phyloP scores from a whole-genome alignment of 1,140 invertebrate species.

The Laupala kohalensis region DNA sequence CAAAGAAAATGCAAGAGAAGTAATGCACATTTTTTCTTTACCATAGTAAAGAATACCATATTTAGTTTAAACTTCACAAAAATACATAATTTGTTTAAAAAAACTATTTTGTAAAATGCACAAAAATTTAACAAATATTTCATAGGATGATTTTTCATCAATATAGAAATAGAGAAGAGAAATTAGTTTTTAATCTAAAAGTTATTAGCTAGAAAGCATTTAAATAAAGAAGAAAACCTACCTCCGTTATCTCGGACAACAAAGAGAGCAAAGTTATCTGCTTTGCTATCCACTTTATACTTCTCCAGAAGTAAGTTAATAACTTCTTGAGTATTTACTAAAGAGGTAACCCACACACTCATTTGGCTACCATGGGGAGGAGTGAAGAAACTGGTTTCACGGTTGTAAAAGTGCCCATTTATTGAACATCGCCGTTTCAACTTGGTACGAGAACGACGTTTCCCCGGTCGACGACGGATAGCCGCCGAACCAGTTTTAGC shows the following conservation, averaged over 20 bases:
- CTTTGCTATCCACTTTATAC: slow-evolving; percentile 70
- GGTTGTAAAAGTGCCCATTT: slow-evolving; percentile 78
- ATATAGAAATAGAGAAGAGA: too few relatives aligned
- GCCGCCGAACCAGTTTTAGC: slow-evolving; percentile 42
- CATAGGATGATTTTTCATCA: too few relatives aligned
- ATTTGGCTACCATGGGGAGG: slow-evolving; percentile 73
- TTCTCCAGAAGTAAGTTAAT: slow-evolving; percentile 76
- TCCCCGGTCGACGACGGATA: slow-evolving; percentile 51
- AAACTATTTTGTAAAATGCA: too few relatives aligned
- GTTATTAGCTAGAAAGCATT: not conserved
- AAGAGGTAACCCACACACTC: slow-evolving; percentile 71
- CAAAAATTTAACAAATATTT: too few relatives aligned
- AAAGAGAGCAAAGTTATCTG: slow-evolving; percentile 68
- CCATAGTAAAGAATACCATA: too few relatives aligned
- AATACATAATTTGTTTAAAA: too few relatives aligned
- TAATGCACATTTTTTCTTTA: too few relatives aligned
- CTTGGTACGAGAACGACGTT: slow-evolving; percentile 46
- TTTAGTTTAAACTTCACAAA: too few relatives aligned
- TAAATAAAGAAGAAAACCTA: slow-evolving; percentile 26
- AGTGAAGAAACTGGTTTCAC: slow-evolving; percentile 77
- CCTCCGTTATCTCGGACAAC: slow-evolving; percentile 72
- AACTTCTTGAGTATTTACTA: slow-evolving; percentile 66
- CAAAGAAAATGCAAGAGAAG: too few relatives aligned
- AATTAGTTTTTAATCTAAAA: too few relatives aligned
- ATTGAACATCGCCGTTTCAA: slow-evolving; percentile 68